Percentiles rank a stretch among this genome's conserved stretches.
Evolutionary conservation across 2,113 vertebrate species (phyloP).

Genomic region (Grammomys dolichurus): DNA sequence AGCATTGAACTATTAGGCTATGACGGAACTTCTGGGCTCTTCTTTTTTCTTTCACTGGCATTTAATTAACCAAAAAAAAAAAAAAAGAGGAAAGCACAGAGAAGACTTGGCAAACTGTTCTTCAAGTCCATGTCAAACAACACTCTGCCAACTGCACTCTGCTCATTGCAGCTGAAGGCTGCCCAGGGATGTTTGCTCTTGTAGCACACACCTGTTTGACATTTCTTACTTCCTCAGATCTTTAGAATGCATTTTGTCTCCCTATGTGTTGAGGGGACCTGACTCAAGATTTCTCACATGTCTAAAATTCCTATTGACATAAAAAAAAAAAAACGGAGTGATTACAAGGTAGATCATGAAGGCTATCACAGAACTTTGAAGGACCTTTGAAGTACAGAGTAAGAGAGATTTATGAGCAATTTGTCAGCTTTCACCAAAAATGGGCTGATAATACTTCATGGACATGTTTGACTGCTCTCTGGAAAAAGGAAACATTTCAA

Average conservation of each 20-base stretch:
- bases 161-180: slow-evolving; percentile 44
- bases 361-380: slow-evolving; percentile 17
- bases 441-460: slow-evolving; percentile 5
- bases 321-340: background rate
- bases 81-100: background rate
- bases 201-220: background rate
- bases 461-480: slow-evolving; percentile 5
- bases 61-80: background rate
- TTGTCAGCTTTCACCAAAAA: slow-evolving; percentile 53
- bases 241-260: slow-evolving; percentile 40
- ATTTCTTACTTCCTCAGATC: slow-evolving; percentile 61
- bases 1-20: slow-evolving; percentile 39
- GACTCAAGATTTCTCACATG: background rate
- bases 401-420: slow-evolving; percentile 39
- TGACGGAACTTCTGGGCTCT: background rate
- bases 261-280: background rate
- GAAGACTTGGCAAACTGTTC: slow-evolving; percentile 64
- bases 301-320: slow-evolving; percentile 23
- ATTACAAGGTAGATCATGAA: slow-evolving; percentile 17
- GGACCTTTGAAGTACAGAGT: background rate
- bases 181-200: slow-evolving; percentile 9
- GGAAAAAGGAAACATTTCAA: slow-evolving; percentile 27
- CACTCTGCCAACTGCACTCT: slow-evolving; percentile 59
- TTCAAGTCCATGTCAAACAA: slow-evolving; percentile 70
- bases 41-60: slow-evolving; percentile 43